Evolutionary conservation across 2,888 invertebrate species (phyloP).

Genomic region (Tridacna crocea): DNA sequence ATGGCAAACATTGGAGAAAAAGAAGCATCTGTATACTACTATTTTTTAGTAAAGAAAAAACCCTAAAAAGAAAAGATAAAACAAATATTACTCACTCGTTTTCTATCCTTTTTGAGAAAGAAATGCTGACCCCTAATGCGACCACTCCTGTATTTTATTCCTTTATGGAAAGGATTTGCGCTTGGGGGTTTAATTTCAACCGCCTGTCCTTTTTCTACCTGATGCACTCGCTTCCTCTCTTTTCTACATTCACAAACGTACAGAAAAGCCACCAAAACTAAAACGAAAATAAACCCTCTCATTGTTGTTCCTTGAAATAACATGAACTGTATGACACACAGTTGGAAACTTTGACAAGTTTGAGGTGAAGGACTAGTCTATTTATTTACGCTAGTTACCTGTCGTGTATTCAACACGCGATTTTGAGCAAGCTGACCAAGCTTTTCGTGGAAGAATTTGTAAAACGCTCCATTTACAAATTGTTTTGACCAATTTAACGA

Average conservation of each 20-base stretch:
- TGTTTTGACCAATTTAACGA: neutral
- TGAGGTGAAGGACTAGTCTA: neutral
- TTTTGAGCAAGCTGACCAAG: too few species aligned
- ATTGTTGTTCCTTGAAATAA: neutral
- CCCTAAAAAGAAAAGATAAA: neutral
- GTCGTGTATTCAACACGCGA: too few species aligned
- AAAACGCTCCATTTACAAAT: too few species aligned
- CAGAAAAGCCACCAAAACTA: slow-evolving; percentile 23
- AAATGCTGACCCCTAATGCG: slow-evolving; percentile 17
- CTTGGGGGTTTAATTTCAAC: neutral
- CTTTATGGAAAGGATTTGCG: slow-evolving; percentile 14
- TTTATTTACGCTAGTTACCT: neutral
- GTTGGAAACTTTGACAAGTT: slow-evolving; percentile 9
- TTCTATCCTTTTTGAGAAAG: neutral
- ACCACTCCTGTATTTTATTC: slow-evolving; percentile 9
- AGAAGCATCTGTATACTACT: too few species aligned
- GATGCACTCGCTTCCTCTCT: neutral
- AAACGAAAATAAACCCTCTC: slow-evolving; percentile 8
- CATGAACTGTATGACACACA: neutral
- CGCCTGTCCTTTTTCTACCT: neutral
- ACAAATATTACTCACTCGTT: neutral
- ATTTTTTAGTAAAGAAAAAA: too few species aligned
- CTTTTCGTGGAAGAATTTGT: too few species aligned
- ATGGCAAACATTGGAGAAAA: too few species aligned
- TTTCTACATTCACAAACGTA: slow-evolving; percentile 8